These are phyloP conservation scores for Leptodactylus fuscus DNA, from an alignment of 2,113 vertebrate species.

Conservation along the genomic window DNA sequence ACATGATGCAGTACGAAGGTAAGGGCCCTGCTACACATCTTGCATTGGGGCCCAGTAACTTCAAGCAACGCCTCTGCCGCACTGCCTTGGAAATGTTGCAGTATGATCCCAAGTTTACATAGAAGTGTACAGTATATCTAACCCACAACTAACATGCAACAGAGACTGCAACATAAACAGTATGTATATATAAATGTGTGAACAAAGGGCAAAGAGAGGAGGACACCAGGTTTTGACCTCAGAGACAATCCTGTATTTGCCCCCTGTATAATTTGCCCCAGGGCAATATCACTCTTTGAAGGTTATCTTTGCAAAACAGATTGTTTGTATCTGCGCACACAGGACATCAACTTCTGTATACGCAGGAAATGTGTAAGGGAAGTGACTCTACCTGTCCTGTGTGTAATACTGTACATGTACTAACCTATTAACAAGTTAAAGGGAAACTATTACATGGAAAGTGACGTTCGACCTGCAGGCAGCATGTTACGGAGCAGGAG, in stretches of 20 bases:
- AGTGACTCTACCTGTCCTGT: neutral
- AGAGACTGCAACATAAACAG: neutral
- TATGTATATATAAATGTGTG: neutral
- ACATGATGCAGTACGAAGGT: too few relatives aligned
- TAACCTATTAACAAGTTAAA: neutral
- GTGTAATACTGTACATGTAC: neutral
- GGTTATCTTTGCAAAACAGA: neutral
- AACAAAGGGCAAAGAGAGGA: neutral
- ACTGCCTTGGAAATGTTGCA: too few relatives aligned
- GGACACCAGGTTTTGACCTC: neutral
- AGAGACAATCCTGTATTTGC: too few relatives aligned
- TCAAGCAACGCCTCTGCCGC: too few relatives aligned
- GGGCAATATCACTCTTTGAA: too few relatives aligned
- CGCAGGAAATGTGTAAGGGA: conserved; percentile 3
- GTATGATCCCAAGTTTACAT: too few relatives aligned
- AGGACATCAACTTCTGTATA: neutral
- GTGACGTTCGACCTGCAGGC: too few relatives aligned
- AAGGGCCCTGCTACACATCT: too few relatives aligned
- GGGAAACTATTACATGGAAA: too few relatives aligned
- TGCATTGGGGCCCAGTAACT: too few relatives aligned
- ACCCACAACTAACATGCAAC: neutral
- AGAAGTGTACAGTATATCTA: neutral
- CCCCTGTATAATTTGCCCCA: too few relatives aligned
- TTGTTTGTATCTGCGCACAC: neutral
- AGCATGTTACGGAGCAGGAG: too few relatives aligned